A percentile compares a stretch with the other conserved stretches of the same genome.
These are phyloP conservation scores for Anoplophora glabripennis DNA, from an alignment of 1,140 invertebrate species.

Conservation along the genomic window DNA sequence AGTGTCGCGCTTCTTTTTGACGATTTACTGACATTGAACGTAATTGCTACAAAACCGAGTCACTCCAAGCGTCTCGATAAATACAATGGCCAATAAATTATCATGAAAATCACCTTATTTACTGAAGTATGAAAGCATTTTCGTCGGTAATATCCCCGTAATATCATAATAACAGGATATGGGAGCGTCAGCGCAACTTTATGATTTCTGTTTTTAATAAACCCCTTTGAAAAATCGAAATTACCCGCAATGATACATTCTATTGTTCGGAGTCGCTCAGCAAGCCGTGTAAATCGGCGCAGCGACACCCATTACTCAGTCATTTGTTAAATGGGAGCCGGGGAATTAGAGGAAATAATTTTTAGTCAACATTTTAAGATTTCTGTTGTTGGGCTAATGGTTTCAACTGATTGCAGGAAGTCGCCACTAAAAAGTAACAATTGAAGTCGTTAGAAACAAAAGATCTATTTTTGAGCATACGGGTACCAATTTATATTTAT, in stretches of 20 bases:
- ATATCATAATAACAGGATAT: constrained; percentile 16
- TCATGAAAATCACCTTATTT: constrained; percentile 20
- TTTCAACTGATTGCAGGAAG: constrained; percentile 17
- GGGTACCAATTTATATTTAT: no score
- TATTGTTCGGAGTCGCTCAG: constrained; percentile 12
- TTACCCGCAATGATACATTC: constrained; percentile 12
- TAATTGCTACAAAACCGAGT: constrained; percentile 14
- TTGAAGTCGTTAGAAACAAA: constrained; percentile 17
- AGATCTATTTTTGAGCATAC: background rate
- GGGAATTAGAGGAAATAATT: constrained; percentile 16
- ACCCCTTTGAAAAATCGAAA: constrained; percentile 20
- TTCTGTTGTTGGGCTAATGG: background rate
- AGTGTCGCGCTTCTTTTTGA: no score
- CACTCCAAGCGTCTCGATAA: constrained; percentile 17
- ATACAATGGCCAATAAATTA: constrained; percentile 18
- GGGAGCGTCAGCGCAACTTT: constrained; percentile 13
- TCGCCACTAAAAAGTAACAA: constrained; percentile 15
- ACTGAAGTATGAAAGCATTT: constrained; percentile 19
- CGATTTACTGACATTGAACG: no score
- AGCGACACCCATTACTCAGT: constrained; percentile 4
- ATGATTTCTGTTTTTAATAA: constrained; percentile 22
- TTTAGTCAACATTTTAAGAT: no score
- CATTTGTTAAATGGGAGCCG: constrained; percentile 8
- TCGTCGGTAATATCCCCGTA: background rate
- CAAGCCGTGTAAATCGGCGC: constrained; percentile 16